Conservation (phyloP, 1,140 invertebrate genomes). For the Zaprionus inermis region DNA sequence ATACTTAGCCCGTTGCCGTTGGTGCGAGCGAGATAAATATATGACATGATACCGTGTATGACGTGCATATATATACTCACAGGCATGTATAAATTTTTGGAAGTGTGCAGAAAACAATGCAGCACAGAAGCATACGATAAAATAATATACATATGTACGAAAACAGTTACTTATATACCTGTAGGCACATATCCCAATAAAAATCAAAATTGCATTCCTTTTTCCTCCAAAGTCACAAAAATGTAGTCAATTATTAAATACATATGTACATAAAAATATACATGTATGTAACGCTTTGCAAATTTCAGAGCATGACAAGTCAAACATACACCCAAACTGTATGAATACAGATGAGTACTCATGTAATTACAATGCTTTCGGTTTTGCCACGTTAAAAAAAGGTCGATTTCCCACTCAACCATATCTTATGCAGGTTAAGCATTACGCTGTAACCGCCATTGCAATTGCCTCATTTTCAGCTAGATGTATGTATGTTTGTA, state of each 20-base stretch:
- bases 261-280: not conserved
- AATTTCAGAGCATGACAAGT: not conserved
- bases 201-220: not conserved
- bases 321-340: not conserved
- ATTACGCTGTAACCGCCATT: conserved; percentile 8
- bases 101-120: conserved; percentile 4
- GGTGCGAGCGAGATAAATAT: conserved; percentile 34
- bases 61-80: not conserved
- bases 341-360: not conserved
- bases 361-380: not conserved
- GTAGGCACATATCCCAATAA: not conserved
- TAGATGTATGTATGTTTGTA: not conserved
- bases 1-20: not conserved
- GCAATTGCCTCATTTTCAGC: conserved; percentile 5
- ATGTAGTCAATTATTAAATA: not conserved
- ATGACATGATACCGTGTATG: conserved; percentile 13
- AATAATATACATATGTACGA: not conserved
- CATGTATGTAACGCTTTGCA: not conserved
- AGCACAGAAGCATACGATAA: not conserved
- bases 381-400: conserved; percentile 2
- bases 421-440: not conserved
- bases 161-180: not conserved
- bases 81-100: not conserved
- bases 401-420: not conserved
- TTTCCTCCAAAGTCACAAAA: not conserved